A percentile compares a stretch with the other conserved stretches of the same genome.
These are phyloP conservation scores for Periplaneta americana DNA, from an alignment of 1,140 invertebrate genomes.

Conservation along the genomic window DNA sequence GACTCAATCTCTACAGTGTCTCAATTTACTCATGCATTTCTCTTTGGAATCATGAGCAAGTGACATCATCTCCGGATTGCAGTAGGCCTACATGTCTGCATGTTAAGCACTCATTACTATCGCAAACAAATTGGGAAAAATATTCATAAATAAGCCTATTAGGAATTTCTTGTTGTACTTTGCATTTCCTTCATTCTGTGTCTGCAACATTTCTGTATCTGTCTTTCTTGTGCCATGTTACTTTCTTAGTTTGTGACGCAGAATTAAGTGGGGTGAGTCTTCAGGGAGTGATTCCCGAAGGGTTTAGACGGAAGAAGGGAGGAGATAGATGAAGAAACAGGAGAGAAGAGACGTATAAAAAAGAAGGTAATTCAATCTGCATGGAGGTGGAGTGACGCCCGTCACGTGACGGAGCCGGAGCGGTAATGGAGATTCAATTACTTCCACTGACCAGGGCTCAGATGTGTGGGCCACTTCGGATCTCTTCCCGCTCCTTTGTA, in stretches of 20 bases:
- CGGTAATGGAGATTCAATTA: not conserved
- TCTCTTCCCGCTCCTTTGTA: too few relatives aligned
- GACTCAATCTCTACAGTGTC: too few relatives aligned
- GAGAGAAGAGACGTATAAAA: not conserved
- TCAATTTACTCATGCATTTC: too few relatives aligned
- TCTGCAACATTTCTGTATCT: not conserved
- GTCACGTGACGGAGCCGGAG: not conserved
- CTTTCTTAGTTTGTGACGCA: not conserved
- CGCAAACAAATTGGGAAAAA: too few relatives aligned
- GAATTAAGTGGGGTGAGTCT: not conserved
- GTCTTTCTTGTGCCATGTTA: not conserved
- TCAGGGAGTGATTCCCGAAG: not conserved
- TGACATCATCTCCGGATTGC: too few relatives aligned
- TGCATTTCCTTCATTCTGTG: too few relatives aligned
- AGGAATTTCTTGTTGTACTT: too few relatives aligned
- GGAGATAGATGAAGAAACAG: not conserved
- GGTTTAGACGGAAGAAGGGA: not conserved
- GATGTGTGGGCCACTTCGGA: not conserved
- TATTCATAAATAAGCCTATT: too few relatives aligned
- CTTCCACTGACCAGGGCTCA: not conserved
- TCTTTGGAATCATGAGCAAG: too few relatives aligned
- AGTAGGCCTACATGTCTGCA: too few relatives aligned
- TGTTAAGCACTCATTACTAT: too few relatives aligned
- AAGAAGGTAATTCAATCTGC: not conserved
- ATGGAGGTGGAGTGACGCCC: not conserved